Conservation (phyloP, 2,797 vertebrate species). For the Rousettus madagascariensis region DNA sequence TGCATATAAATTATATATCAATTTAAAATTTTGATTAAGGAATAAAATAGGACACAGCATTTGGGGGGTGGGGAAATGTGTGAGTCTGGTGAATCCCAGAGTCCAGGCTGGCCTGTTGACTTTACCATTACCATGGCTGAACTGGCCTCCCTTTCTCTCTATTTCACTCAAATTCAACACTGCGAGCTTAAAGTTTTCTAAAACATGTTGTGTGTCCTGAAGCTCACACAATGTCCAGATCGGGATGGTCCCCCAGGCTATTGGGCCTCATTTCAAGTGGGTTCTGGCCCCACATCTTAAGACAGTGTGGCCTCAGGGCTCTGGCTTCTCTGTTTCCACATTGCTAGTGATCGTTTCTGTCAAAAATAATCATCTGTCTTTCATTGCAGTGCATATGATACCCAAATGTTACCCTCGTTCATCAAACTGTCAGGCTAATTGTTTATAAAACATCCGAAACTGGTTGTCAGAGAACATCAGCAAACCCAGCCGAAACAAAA, state of each 20-base stretch:
- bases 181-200: not conserved
- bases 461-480: constrained; percentile 61
- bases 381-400: constrained; percentile 57
- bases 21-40: not conserved
- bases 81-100: not conserved
- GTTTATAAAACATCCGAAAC: constrained; percentile 65
- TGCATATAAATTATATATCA: not conserved
- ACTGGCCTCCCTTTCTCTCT: not conserved
- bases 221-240: not conserved
- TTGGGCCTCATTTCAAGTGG: not conserved
- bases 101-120: not conserved
- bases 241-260: not conserved
- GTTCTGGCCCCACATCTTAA: not conserved
- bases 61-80: not conserved
- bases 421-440: constrained; percentile 61
- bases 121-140: not conserved
- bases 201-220: not conserved
- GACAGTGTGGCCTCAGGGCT: not conserved
- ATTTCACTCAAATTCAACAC: not conserved
- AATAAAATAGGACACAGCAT: not conserved
- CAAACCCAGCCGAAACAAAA: constrained; percentile 42
- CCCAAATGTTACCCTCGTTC: constrained; percentile 55
- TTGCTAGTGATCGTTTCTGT: not conserved
- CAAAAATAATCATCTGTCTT: constrained; percentile 60
- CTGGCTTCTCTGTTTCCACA: not conserved